Evolutionary conservation across 30 jellyfish, hydroid and myxozoan genomes (phyloP).

Genomic region (Rhopilema esculentum): DNA sequence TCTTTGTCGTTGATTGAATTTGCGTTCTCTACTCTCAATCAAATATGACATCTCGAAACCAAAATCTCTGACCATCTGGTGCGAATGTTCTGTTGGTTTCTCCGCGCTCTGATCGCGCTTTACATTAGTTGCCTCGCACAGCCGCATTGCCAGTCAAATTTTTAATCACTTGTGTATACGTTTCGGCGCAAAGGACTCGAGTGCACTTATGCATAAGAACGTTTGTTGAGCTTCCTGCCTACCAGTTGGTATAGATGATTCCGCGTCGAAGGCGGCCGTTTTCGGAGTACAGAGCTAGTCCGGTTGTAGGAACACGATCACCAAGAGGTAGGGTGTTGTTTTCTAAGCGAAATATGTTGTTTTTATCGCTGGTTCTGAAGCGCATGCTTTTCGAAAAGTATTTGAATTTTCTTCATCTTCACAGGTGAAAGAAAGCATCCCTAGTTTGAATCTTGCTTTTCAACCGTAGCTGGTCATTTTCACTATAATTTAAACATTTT

Average conservation of each 20-base stretch:
- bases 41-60: constrained; percentile 62
- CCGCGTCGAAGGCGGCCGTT: constrained; percentile 64
- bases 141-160: not conserved
- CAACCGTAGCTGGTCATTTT: no score
- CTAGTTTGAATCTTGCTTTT: no score
- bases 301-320: constrained; percentile 40
- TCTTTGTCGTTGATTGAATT: constrained; percentile 13
- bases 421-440: not conserved
- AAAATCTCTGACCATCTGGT: constrained; percentile 62
- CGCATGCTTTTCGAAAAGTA: not conserved
- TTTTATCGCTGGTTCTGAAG: not conserved
- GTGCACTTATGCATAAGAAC: not conserved
- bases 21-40: constrained; percentile 23
- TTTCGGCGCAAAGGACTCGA: constrained; percentile 4
- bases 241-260: constrained; percentile 32
- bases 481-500: no score
- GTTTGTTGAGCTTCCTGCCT: not conserved
- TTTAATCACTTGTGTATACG: not conserved
- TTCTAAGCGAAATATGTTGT: not conserved
- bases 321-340: constrained; percentile 35
- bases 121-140: constrained; percentile 33
- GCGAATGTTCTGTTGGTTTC: constrained; percentile 42
- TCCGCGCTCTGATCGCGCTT: constrained; percentile 23
- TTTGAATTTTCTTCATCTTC: not conserved
- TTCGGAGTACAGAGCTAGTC: constrained; percentile 79